Conservation (phyloP, 2,113 vertebrate species). For the Neodon shergylaensis region DNA sequence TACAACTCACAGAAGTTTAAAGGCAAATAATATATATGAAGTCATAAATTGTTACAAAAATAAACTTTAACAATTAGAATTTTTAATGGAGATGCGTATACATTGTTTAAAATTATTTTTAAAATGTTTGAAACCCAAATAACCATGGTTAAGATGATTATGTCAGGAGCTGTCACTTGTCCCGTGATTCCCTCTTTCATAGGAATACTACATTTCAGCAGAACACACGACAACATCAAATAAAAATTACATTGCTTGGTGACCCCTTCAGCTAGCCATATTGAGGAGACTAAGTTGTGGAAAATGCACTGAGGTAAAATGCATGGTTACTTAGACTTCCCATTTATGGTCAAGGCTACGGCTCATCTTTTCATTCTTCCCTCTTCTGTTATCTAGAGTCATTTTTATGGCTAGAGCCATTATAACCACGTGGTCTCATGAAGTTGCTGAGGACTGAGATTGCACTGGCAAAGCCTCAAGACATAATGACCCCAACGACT, state of each 20-base stretch:
- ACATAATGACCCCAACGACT: background rate
- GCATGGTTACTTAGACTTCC: background rate
- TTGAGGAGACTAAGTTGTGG: background rate
- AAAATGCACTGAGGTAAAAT: background rate
- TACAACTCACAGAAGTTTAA: background rate
- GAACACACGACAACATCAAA: background rate
- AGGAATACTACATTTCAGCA: background rate
- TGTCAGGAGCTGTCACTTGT: background rate
- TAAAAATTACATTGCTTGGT: background rate
- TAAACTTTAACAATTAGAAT: background rate
- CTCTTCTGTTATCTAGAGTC: background rate
- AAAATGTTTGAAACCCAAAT: background rate
- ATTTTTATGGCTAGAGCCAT: background rate
- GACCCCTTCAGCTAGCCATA: background rate
- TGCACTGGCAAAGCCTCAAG: background rate
- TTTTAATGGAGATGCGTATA: background rate
- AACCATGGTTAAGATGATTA: background rate
- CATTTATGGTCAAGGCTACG: background rate
- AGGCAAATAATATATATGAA: background rate
- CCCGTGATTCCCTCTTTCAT: background rate
- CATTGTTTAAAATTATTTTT: background rate
- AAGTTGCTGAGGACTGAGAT: no score
- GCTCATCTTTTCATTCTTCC: background rate
- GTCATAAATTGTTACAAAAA: background rate
- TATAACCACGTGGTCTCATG: background rate